Conservation (phyloP, 2,113 vertebrate genomes). For the Pollachius pollachius region DNA sequence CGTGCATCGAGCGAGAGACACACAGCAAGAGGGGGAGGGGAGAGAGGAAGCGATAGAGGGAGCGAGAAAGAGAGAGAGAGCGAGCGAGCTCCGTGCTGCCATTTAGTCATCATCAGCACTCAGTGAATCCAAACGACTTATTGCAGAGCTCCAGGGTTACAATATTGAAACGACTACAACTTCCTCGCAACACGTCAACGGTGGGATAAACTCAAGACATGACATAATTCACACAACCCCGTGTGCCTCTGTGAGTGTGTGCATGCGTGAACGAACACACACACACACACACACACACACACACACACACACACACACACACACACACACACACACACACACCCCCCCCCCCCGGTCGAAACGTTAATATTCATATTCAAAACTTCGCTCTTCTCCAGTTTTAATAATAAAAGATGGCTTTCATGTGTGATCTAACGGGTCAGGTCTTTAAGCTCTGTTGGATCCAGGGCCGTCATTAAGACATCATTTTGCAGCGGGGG, state of each 20-base stretch:
- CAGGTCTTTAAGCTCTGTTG: too few relatives aligned
- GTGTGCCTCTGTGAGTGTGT: neutral
- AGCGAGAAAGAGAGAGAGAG: too few relatives aligned
- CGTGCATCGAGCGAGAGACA: neutral
- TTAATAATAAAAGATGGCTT: too few relatives aligned
- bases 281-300: neutral
- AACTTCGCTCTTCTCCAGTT: too few relatives aligned
- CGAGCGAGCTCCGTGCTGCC: slow-evolving; percentile 10
- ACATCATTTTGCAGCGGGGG: too few relatives aligned
- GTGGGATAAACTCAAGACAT: neutral
- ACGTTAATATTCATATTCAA: neutral
- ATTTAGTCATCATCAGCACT: slow-evolving; percentile 33
- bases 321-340: neutral
- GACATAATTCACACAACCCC: neutral
- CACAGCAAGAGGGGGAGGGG: neutral
- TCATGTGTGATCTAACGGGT: too few relatives aligned
- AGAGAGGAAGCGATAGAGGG: neutral
- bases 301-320: neutral
- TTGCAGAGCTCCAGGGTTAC: slow-evolving; percentile 15
- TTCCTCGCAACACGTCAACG: neutral
- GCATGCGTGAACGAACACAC: slow-evolving; percentile 1
- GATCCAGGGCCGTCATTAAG: too few relatives aligned
- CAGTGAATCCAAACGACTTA: slow-evolving; percentile 24
- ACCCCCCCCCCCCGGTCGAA: neutral
- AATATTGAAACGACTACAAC: slow-evolving; percentile 1